A percentile compares a stretch with the other conserved stretches of the same genome.
Conservation (phyloP, 2,888 invertebrate genomes). For the Zygogramma bicolorata region DNA sequence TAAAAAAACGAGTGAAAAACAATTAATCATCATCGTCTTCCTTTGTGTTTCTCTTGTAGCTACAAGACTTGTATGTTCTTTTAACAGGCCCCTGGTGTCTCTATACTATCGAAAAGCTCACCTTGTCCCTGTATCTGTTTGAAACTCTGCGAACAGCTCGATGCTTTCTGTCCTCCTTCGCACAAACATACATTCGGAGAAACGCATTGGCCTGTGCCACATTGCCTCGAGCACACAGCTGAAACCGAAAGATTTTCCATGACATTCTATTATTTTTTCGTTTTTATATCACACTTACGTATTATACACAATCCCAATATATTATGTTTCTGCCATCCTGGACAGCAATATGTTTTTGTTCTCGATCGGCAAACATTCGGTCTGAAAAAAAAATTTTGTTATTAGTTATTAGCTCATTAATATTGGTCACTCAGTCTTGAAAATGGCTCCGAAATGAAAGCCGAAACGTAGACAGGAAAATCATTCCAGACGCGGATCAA, state of each 20-base stretch:
- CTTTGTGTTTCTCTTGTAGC: too few relatives aligned
- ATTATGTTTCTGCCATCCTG: slow-evolving; percentile 84
- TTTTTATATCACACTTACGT: slow-evolving; percentile 72
- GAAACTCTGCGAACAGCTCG: slow-evolving; percentile 68
- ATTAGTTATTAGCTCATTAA: too few relatives aligned
- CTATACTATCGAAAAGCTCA: background rate
- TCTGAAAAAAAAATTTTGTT: slow-evolving; percentile 69
- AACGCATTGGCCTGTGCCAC: slow-evolving; percentile 81
- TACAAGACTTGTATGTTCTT: too few relatives aligned
- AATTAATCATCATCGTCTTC: too few relatives aligned
- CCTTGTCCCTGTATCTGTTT: slow-evolving; percentile 47
- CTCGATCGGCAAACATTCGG: slow-evolving; percentile 85
- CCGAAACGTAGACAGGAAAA: too few relatives aligned
- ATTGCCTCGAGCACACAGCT: slow-evolving; percentile 81
- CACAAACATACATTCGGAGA: slow-evolving; percentile 87
- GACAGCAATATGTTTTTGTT: slow-evolving; percentile 83
- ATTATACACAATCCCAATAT: slow-evolving; percentile 82
- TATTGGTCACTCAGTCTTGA: too few relatives aligned
- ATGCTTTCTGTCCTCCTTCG: slow-evolving; percentile 76
- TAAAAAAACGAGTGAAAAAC: too few relatives aligned
- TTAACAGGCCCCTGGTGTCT: too few relatives aligned
- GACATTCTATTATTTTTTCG: background rate
- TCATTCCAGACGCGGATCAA: too few relatives aligned
- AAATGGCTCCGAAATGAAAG: too few relatives aligned
- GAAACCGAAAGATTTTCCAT: slow-evolving; percentile 51